Evolutionary conservation across 2,888 invertebrate genomes (phyloP), one percentile per base, ranked within the genome.

Genomic region (Dryococelus australis): DNA sequence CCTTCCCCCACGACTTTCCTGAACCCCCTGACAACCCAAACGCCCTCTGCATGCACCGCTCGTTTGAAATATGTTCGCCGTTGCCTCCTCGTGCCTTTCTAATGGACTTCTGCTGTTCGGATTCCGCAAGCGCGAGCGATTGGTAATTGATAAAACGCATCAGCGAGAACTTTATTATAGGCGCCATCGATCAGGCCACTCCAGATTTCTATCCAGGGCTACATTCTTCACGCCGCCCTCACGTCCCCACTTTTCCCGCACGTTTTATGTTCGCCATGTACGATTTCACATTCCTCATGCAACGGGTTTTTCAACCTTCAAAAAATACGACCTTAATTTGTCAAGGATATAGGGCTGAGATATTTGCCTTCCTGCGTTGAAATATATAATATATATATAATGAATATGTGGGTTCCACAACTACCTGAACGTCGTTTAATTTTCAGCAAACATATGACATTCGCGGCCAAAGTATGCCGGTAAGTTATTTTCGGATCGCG

Each of bases 131-230:
- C 65, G 65, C 24, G 65, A 8, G 24, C 65, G 65, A 65, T 65
- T 65, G 24, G 65, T 65, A 65, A 65, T 65, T 65, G 65, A 65
- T 65, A 65, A 65, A 65, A 65, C 65, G 65, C 65, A 65, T 16
- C 65, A 65, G n/a, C 65, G 65, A n/a, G 65, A 65, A 65, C 65
- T 65, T 65, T 65, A 65, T 65, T 65, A 65, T 65, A 8, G 65
- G n/a, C 65, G 65, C 65, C 65, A 65, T 65, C 65, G 65, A 65
- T 65, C 65, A 65, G 65, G 47, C 47, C 47, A 47, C 47, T 47
- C 47, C 47, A 47, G 47, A 47, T 47, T 47, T 47, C 8, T 47
- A 47, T 47, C 2, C 47, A 47, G 5, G 47, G 4, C 47, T 47
- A 47, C 47, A 47, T 47, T 47, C 47, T 47, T 47, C 47, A 47